Evolutionary conservation across 2,797 vertebrate species (phyloP).

Genomic region (Gila robusta): DNA sequence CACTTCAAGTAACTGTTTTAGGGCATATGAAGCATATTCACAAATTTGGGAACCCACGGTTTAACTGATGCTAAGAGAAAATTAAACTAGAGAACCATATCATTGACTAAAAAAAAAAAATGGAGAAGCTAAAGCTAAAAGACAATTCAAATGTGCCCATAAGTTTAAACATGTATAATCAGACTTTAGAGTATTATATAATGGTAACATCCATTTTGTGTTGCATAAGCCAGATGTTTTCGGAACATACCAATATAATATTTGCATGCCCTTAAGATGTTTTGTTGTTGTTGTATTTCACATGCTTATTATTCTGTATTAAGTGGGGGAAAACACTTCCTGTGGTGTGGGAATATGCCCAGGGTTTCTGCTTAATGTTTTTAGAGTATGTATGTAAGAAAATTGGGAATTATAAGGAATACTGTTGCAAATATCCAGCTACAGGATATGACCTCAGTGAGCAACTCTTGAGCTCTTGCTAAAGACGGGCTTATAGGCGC

Average conservation of each 20-base stretch:
- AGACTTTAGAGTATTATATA: conserved; percentile 65
- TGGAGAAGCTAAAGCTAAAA: background rate
- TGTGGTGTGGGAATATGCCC: background rate
- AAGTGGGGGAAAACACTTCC: background rate
- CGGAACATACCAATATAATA: background rate
- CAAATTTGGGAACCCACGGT: background rate
- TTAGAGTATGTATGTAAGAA: background rate
- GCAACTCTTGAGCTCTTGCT: conserved; percentile 59
- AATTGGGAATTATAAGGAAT: conserved; percentile 1
- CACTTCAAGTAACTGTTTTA: background rate
- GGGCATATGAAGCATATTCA: background rate
- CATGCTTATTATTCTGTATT: background rate
- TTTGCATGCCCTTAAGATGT: background rate
- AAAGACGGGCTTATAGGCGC: conserved; percentile 61
- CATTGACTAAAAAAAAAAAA: background rate
- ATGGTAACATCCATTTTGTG: conserved; percentile 42
- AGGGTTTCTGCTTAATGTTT: background rate
- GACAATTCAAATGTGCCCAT: background rate
- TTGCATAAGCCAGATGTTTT: background rate
- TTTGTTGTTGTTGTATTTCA: background rate
- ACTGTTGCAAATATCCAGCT: conserved; percentile 31
- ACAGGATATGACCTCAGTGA: conserved; percentile 23
- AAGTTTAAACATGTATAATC: conserved; percentile 50
- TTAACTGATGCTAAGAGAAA: background rate
- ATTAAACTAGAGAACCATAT: background rate